phyloP scores from a whole-genome alignment of 30 jellyfish, hydroid and myxozoan genomes.

The Hydractinia echinata region DNA sequence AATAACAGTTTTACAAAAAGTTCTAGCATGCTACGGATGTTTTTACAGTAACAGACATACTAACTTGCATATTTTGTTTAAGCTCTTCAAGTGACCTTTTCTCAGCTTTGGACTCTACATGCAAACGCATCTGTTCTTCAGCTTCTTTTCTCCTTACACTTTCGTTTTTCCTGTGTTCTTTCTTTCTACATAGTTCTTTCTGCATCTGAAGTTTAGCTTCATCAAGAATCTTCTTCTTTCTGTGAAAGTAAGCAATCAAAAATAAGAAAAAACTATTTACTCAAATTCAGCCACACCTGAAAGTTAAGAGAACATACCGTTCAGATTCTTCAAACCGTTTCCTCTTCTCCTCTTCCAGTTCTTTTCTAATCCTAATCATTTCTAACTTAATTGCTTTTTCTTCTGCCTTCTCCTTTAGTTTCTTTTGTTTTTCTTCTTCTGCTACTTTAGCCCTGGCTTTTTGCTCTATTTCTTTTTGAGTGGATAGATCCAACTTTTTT shows the following conservation, averaged over 20 bases:
- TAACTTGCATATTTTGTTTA: constrained; percentile 42
- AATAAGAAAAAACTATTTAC: not conserved
- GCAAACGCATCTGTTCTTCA: constrained; percentile 52
- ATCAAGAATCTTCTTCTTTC: constrained; percentile 42
- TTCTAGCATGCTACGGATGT: no score
- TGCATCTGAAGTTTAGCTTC: constrained; percentile 56
- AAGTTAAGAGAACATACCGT: constrained; percentile 35
- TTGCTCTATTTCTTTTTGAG: constrained; percentile 48
- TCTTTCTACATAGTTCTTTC: constrained; percentile 21
- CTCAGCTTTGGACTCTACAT: constrained; percentile 42
- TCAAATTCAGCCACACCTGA: not conserved
- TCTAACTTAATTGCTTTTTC: constrained; percentile 66
- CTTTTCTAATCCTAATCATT: constrained; percentile 77
- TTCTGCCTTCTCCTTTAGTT: constrained; percentile 44
- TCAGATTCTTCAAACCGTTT: constrained; percentile 42
- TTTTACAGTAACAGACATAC: not conserved
- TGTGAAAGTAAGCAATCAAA: not conserved
- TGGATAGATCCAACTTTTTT: constrained; percentile 35
- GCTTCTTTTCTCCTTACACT: constrained; percentile 36
- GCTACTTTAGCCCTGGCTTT: constrained; percentile 56
- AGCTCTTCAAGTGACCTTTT: constrained; percentile 44
- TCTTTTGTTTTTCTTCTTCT: constrained; percentile 70
- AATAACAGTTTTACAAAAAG: no score
- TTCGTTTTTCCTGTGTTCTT: constrained; percentile 23
- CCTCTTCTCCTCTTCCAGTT: constrained; percentile 64